phyloP scores from a whole-genome alignment of 2,797 vertebrate genomes.

The Hydrophis major region DNA sequence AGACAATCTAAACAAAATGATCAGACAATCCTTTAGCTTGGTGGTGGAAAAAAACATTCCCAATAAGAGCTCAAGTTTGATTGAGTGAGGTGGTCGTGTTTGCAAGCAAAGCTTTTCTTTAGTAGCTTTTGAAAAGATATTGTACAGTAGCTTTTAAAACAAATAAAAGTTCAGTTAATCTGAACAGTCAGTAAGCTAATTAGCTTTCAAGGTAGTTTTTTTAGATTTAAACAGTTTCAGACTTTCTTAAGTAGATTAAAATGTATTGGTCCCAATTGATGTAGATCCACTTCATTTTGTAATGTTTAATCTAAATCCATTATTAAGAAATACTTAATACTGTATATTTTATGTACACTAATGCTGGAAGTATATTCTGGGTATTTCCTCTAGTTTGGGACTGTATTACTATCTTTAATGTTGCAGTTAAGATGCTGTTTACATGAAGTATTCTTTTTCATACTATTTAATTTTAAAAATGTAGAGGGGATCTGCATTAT shows the following conservation, averaged over 20 bases:
- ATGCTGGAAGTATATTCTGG: background rate
- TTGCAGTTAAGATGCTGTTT: background rate
- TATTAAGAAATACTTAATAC: background rate
- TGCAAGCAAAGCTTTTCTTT: background rate
- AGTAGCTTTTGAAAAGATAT: background rate
- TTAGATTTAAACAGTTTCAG: background rate
- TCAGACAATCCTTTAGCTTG: constrained; percentile 10
- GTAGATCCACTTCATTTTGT: constrained; percentile 1
- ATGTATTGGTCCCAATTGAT: background rate
- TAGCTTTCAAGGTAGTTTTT: background rate
- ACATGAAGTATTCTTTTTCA: background rate
- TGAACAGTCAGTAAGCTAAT: background rate
- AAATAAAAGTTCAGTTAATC: background rate
- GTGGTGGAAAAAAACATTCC: background rate
- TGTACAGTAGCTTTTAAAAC: background rate
- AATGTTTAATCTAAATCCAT: background rate
- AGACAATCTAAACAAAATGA: constrained; percentile 48
- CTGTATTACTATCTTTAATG: background rate
- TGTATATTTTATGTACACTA: background rate
- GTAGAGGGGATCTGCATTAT: background rate
- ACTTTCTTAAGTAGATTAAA: background rate
- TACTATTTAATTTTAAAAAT: background rate
- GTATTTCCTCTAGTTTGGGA: background rate
- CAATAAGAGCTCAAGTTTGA: constrained; percentile 16
- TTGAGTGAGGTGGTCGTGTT: background rate